phyloP scores from a whole-genome alignment of 2,113 vertebrate genomes.

The Larimichthys crocea region DNA sequence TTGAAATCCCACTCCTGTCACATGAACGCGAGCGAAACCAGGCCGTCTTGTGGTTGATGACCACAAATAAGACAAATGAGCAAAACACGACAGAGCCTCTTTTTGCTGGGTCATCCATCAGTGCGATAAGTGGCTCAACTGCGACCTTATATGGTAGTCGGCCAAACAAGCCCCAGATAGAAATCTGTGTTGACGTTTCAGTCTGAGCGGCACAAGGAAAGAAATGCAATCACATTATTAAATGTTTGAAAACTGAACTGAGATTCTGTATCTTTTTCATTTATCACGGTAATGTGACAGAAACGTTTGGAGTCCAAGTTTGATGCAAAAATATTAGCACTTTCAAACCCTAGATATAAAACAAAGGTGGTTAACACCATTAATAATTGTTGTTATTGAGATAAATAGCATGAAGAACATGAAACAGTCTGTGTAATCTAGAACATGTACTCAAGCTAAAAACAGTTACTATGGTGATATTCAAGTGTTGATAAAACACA shows the following conservation, averaged over 20 bases:
- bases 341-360: not conserved
- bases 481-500: not conserved
- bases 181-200: not conserved
- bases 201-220: not conserved
- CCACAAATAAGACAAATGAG: slow-evolving; percentile 20
- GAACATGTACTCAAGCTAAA: not conserved
- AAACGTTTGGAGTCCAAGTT: not conserved
- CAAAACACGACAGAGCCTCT: not conserved
- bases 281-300: not conserved
- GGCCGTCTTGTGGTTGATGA: slow-evolving; percentile 21
- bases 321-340: not conserved
- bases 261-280: not conserved
- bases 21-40: slow-evolving; percentile 20
- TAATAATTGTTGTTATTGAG: not conserved
- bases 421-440: not conserved
- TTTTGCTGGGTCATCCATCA: slow-evolving; percentile 38
- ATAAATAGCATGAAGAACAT: not conserved
- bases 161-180: not conserved
- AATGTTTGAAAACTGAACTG: not conserved
- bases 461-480: slow-evolving; percentile 11
- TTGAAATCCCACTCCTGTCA: slow-evolving; percentile 5
- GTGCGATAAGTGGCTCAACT: slow-evolving; percentile 6
- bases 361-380: not conserved
- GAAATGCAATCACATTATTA: not conserved
- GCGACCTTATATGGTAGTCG: not conserved